Evolutionary conservation across 35 echinoderm and acorn worm genomes (phyloP), one percentile per base, ranked within the genome.

Genomic region (Holothuria glaberrima): DNA sequence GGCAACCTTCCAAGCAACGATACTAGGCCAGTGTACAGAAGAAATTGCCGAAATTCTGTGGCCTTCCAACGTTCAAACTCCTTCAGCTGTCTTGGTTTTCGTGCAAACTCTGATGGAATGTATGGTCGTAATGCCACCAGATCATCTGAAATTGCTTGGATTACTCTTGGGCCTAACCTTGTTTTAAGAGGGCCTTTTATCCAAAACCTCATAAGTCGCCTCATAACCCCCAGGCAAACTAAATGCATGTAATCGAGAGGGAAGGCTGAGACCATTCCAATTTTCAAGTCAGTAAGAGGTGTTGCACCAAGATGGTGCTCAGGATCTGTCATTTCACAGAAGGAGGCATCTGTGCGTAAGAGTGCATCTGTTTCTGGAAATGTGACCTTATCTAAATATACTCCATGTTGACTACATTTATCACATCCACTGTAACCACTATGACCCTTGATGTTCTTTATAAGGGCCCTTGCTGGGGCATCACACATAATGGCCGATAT

Each of bases 241-340:
- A 95, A 66, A 56, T 95, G 94, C 94, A 95, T 95, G 24, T 92
- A 92, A 66, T 95, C 94, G 12, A 75, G 61, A 26, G 93, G 93
- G 48, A 94, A 94, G 19, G 66, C 59, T 48, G 61, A 30, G 0
- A 94, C 68, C 63, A 90, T 59, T 19, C 67, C 68, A 27, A 85
- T 59, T 0, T 28, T 4, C 35, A 93, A 77, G 17, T 80, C 35
- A 24, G 32, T 45, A 5, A 93, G 62, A 2, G 91, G 85, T 19
- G 70, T 89, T 34, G 26, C 6, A 29, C 88, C 79, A 1, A 33
- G 16, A 32, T 94, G 87, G 33, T 93, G 92, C 20, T 84, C 62
- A 4, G 2, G 3, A 54, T 54, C 50, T 14, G 12, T 17, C 50
- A 54, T 54, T 54, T 54, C 50, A 54, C 5, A 12, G 16, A 54